These are phyloP conservation scores for Nothoprocta perdicaria DNA, from an alignment of 2,113 vertebrate genomes.

Conservation along the genomic window DNA sequence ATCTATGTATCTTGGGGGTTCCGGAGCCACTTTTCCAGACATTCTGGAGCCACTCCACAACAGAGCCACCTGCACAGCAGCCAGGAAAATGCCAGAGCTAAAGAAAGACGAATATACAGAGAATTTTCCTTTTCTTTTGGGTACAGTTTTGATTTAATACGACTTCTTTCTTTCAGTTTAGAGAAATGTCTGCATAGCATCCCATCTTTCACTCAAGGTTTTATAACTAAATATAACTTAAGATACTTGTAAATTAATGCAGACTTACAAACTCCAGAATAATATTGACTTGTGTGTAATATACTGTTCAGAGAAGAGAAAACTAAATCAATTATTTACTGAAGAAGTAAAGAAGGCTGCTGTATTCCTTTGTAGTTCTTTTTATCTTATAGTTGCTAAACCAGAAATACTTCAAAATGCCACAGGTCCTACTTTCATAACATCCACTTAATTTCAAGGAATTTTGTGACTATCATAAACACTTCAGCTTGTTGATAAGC, in stretches of 20 bases:
- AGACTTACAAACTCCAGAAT: slow-evolving; percentile 11
- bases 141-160: background rate
- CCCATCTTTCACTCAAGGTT: slow-evolving; percentile 4
- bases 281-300: background rate
- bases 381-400: background rate
- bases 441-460: background rate
- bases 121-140: background rate
- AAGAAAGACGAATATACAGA: background rate
- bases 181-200: slow-evolving; percentile 20
- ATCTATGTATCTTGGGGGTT: background rate
- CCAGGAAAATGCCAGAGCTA: background rate
- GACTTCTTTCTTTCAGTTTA: background rate
- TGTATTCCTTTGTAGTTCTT: slow-evolving; percentile 34
- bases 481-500: background rate
- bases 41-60: no score
- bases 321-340: slow-evolving; percentile 44
- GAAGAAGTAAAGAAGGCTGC: slow-evolving; percentile 35
- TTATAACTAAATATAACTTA: background rate
- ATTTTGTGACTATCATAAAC: background rate
- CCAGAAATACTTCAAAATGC: background rate
- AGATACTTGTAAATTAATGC: slow-evolving; percentile 55
- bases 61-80: background rate
- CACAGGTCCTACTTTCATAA: background rate
- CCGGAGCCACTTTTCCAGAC: background rate
- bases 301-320: slow-evolving; percentile 1